phyloP scores from a whole-genome alignment of 2,888 invertebrate genomes.

The Stramonita haemastoma region DNA sequence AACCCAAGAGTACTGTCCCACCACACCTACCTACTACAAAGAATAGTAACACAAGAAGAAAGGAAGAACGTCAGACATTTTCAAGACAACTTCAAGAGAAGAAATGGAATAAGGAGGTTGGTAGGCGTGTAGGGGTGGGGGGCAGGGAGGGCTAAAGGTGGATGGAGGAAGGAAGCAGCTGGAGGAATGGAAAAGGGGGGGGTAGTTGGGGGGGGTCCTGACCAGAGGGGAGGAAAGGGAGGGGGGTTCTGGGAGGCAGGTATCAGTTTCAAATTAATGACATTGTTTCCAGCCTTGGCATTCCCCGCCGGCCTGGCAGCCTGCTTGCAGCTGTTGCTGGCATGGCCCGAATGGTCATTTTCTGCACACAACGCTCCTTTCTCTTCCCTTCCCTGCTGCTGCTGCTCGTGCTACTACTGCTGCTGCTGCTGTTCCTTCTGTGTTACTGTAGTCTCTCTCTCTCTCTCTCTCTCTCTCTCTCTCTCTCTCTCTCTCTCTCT shows the following conservation, averaged over 20 bases:
- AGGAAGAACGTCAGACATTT: not conserved
- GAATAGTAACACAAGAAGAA: too few species aligned
- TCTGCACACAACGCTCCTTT: not conserved
- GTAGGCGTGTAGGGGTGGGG: not conserved
- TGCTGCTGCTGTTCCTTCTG: not conserved
- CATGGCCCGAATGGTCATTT: conserved; percentile 28
- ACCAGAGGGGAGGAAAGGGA: conserved; percentile 1
- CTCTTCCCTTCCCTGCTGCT: not conserved
- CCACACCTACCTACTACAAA: too few species aligned
- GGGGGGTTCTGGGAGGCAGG: conserved; percentile 22
- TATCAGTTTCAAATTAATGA: conserved; percentile 56
- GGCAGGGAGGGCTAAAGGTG: not conserved
- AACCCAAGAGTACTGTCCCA: too few species aligned
- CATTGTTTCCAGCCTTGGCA: conserved; percentile 48
- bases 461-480: conserved; percentile 11
- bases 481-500: conserved; percentile 8
- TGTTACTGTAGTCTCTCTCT: not conserved
- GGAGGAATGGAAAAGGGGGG: not conserved
- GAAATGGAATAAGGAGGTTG: not conserved
- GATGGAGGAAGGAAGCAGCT: not conserved
- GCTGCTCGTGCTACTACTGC: not conserved
- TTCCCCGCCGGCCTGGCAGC: conserved; percentile 38
- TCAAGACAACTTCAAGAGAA: not conserved
- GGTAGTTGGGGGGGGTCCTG: not conserved
- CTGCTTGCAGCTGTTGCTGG: conserved; percentile 38